Conservation (phyloP, 2,888 invertebrate genomes). For the Rhabditophanes sp. region DNA sequence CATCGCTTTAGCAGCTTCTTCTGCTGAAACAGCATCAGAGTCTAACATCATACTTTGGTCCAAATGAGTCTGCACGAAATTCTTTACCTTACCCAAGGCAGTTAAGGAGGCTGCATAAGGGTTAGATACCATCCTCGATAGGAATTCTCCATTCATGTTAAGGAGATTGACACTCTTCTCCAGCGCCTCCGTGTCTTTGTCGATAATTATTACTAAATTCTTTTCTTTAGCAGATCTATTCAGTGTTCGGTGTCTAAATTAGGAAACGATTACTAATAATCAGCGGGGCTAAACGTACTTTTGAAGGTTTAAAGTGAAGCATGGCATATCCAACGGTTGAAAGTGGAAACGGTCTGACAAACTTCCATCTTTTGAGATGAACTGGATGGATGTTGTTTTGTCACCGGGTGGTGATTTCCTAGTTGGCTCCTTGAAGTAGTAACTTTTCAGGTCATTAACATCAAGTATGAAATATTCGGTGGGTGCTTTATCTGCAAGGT, state of each 20-base stretch:
- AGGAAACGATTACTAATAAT: not conserved
- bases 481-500: too few relatives aligned
- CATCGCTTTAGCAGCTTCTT: conserved; percentile 48
- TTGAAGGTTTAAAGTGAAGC: not conserved
- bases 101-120: conserved; percentile 70
- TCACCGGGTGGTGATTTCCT: too few relatives aligned
- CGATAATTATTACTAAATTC: conserved; percentile 58
- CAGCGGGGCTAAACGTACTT: not conserved
- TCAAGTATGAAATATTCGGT: too few relatives aligned
- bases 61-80: conserved; percentile 25
- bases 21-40: conserved; percentile 41
- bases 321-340: conserved; percentile 47
- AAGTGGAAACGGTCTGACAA: conserved; percentile 68
- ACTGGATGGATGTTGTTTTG: conserved; percentile 45
- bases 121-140: conserved; percentile 51
- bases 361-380: conserved; percentile 59
- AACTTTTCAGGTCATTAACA: too few relatives aligned
- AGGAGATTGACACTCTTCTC: conserved; percentile 72
- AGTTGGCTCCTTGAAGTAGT: too few relatives aligned
- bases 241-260: conserved; percentile 28
- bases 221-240: conserved; percentile 57
- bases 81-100: conserved; percentile 66
- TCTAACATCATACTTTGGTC: too few relatives aligned
- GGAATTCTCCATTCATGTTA: conserved; percentile 49
- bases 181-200: conserved; percentile 54